Evolutionary conservation across 2,888 invertebrate genomes (phyloP).

Genomic region (Calameuta pallipes): DNA sequence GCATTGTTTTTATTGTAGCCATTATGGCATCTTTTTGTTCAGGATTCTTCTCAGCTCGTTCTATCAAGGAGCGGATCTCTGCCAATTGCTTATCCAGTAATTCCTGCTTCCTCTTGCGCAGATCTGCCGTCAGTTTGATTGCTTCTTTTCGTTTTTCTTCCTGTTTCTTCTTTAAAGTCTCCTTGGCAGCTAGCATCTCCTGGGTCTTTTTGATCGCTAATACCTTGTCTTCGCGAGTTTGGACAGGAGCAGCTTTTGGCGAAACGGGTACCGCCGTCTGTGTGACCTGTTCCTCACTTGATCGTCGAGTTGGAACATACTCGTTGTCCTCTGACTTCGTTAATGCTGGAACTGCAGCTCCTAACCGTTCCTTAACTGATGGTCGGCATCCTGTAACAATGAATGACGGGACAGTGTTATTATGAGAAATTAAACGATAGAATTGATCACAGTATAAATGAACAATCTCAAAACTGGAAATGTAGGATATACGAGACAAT

Average conservation of each 20-base stretch:
- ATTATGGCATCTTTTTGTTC: slow-evolving; percentile 81
- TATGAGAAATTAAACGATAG: background rate
- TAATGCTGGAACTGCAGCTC: slow-evolving; percentile 47
- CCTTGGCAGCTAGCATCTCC: slow-evolving; percentile 73
- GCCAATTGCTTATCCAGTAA: slow-evolving; percentile 89
- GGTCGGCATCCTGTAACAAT: slow-evolving; percentile 49
- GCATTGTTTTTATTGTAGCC: slow-evolving; percentile 84
- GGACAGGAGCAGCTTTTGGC: slow-evolving; percentile 58
- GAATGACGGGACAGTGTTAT: background rate
- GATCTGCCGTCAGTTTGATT: slow-evolving; percentile 80
- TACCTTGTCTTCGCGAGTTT: slow-evolving; percentile 59
- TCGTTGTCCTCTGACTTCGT: slow-evolving; percentile 59
- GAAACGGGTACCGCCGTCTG: slow-evolving; percentile 59
- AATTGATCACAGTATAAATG: background rate
- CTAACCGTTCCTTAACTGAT: slow-evolving; percentile 62
- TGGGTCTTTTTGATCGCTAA: slow-evolving; percentile 70
- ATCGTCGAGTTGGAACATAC: slow-evolving; percentile 62
- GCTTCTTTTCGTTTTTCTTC: slow-evolving; percentile 82
- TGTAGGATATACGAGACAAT: background rate
- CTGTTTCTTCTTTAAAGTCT: slow-evolving; percentile 78
- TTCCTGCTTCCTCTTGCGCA: slow-evolving; percentile 87
- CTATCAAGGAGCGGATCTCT: slow-evolving; percentile 86
- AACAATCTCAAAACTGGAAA: background rate
- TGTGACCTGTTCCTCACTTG: slow-evolving; percentile 48
- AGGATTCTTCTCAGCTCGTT: slow-evolving; percentile 83